Conservation (phyloP, 2,888 invertebrate genomes). For the Neoscelio sp. region DNA sequence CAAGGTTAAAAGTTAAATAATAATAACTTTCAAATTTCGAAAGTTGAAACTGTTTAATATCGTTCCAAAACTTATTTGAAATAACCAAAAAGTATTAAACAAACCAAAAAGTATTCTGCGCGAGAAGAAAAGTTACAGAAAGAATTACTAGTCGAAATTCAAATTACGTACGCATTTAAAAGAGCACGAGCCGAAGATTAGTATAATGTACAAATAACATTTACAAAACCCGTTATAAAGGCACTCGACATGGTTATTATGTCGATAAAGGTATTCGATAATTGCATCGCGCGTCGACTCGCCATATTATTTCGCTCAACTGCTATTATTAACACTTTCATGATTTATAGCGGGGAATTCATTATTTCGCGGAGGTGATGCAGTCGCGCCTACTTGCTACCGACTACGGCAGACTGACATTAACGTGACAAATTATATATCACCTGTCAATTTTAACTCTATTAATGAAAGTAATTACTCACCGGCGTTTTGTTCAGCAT, state of each 20-base stretch:
- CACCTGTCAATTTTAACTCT: conserved; percentile 47
- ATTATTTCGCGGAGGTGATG: conserved; percentile 65
- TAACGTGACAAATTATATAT: conserved; percentile 59
- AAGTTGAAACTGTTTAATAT: too few relatives aligned
- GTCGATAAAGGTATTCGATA: conserved; percentile 59
- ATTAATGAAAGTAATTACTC: conserved; percentile 42
- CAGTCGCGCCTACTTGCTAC: conserved; percentile 62
- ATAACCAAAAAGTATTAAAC: too few relatives aligned
- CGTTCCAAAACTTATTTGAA: neutral
- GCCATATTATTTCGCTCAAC: conserved; percentile 49
- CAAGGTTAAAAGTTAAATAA: too few relatives aligned
- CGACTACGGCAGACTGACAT: conserved; percentile 20
- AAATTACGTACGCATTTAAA: conserved; percentile 17
- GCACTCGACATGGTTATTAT: conserved; percentile 54
- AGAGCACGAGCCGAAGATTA: conserved; percentile 33
- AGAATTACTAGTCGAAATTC: neutral
- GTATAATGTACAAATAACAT: conserved; percentile 21
- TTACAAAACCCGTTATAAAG: conserved; percentile 47
- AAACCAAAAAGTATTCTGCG: too few relatives aligned
- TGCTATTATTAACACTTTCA: conserved; percentile 66
- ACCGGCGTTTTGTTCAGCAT: neutral
- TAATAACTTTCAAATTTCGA: too few relatives aligned
- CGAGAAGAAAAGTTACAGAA: too few relatives aligned
- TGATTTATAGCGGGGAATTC: conserved; percentile 66
- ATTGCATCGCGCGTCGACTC: conserved; percentile 50